A percentile compares a stretch with the other conserved stretches of the same genome.
These are phyloP conservation scores for Rotaria socialis DNA, from an alignment of 2,888 invertebrate species.

Conservation along the genomic window DNA sequence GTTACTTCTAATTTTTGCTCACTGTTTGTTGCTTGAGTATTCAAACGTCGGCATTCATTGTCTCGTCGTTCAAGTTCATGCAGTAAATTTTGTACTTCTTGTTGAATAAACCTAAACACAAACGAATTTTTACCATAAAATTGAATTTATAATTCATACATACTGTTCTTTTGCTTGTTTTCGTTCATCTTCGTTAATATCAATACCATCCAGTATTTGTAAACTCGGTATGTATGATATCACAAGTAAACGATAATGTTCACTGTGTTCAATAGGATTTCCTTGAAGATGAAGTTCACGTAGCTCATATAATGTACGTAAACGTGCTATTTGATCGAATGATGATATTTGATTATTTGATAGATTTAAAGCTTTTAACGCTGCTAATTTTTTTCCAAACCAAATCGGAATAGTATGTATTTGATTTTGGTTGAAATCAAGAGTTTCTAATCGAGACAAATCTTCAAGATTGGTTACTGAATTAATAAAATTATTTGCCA, in stretches of 20 bases:
- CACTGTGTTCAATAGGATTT: not conserved
- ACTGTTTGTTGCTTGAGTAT: not conserved
- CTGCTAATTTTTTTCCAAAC: conserved; percentile 12
- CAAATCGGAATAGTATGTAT: not conserved
- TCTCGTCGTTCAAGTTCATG: conserved; percentile 25
- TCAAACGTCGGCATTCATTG: conserved; percentile 29
- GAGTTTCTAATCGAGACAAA: not conserved
- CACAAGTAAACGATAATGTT: conserved; percentile 24
- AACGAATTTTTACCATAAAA: too few relatives aligned
- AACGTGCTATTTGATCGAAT: conserved; percentile 22
- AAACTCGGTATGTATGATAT: conserved; percentile 7
- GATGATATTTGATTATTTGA: not conserved
- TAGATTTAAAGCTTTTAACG: not conserved
- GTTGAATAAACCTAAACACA: conserved; percentile 1
- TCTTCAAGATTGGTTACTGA: not conserved
- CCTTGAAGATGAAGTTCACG: conserved; percentile 14
- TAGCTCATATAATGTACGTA: conserved; percentile 25
- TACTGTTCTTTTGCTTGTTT: conserved; percentile 36
- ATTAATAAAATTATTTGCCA: conserved; percentile 7
- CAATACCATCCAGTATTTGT: not conserved
- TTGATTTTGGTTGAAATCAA: conserved; percentile 14
- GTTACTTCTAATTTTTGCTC: not conserved
- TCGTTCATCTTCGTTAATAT: not conserved
- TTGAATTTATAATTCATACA: too few relatives aligned
- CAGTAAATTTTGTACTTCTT: conserved; percentile 30